Evolutionary conservation across 37 sponge, comb jelly and placozoan genomes (phyloP).

Genomic region (Aphrocallistes beatrix): DNA sequence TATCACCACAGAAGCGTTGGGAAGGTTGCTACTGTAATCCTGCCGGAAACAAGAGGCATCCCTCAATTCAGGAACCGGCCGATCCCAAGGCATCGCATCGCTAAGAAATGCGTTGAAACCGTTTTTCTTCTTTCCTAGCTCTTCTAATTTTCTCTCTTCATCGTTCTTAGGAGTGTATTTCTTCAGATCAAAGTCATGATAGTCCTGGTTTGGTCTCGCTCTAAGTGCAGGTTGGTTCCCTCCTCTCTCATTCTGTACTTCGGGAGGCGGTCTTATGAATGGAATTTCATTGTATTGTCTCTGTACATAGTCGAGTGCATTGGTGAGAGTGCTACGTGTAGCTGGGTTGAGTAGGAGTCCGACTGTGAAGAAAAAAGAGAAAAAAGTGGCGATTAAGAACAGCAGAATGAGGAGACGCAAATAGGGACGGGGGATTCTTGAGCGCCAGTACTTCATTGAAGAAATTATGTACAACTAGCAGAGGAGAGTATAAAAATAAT

Average conservation of each 20-base stretch:
- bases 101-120: conserved; percentile 77
- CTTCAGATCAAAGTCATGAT: conserved; percentile 6
- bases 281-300: not conserved
- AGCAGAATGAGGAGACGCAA: not conserved
- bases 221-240: not conserved
- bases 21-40: conserved; percentile 26
- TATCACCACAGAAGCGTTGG: conserved; percentile 68
- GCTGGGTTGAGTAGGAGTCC: not conserved
- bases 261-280: not conserved
- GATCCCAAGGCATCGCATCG: conserved; percentile 51
- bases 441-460: not conserved
- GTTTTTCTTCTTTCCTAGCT: conserved; percentile 48
- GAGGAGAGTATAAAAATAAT: too few species aligned
- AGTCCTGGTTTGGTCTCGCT: not conserved
- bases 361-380: not conserved
- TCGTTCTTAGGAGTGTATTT: conserved; percentile 28
- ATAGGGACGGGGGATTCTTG: not conserved
- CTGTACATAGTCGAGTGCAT: not conserved
- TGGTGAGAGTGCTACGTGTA: not conserved
- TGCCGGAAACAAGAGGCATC: conserved; percentile 30
- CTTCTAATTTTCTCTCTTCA: conserved; percentile 58
- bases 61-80: conserved; percentile 77
- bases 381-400: not conserved
- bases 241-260: not conserved
- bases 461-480: too few species aligned